phyloP scores from a whole-genome alignment of 2,113 vertebrate genomes.

The Periophthalmus modestus region DNA sequence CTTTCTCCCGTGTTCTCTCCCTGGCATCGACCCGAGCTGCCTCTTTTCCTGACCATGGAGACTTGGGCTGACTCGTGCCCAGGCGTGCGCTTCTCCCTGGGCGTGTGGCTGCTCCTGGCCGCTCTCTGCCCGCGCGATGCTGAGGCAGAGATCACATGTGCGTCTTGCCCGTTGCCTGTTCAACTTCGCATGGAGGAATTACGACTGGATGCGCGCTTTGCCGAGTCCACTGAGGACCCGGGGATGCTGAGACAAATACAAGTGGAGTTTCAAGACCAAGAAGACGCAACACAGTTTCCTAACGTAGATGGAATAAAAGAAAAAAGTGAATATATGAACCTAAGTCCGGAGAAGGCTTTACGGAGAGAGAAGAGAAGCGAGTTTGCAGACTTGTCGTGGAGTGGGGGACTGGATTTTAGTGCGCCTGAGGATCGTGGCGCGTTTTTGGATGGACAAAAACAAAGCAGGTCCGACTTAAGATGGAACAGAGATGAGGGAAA shows the following conservation, averaged over 20 bases:
- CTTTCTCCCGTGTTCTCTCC: constrained; percentile 27
- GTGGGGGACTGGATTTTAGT: constrained; percentile 29
- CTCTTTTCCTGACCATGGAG: constrained; percentile 75
- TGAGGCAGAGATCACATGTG: constrained; percentile 82
- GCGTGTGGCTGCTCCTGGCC: constrained; percentile 82
- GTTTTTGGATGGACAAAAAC: constrained; percentile 74
- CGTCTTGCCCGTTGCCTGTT: constrained; percentile 72
- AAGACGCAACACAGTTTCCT: constrained; percentile 3
- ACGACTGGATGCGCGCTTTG: constrained; percentile 61
- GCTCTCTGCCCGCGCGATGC: constrained; percentile 53
- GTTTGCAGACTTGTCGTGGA: constrained; percentile 54
- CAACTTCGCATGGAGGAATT: constrained; percentile 69
- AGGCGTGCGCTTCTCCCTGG: constrained; percentile 76
- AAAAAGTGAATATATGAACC: neutral
- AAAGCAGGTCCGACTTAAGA: constrained; percentile 70
- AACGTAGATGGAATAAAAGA: neutral
- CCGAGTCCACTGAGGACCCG: constrained; percentile 38
- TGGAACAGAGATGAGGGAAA: constrained; percentile 82
- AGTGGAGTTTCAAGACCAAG: constrained; percentile 48
- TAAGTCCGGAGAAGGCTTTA: constrained; percentile 38
- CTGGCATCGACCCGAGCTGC: constrained; percentile 61
- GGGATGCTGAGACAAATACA: constrained; percentile 35
- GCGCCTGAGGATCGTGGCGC: constrained; percentile 55
- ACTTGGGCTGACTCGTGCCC: constrained; percentile 72
- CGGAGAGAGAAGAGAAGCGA: constrained; percentile 59